Conservation (phyloP, 2,113 vertebrate genomes). For the Paracanthobrama guichenoti region DNA sequence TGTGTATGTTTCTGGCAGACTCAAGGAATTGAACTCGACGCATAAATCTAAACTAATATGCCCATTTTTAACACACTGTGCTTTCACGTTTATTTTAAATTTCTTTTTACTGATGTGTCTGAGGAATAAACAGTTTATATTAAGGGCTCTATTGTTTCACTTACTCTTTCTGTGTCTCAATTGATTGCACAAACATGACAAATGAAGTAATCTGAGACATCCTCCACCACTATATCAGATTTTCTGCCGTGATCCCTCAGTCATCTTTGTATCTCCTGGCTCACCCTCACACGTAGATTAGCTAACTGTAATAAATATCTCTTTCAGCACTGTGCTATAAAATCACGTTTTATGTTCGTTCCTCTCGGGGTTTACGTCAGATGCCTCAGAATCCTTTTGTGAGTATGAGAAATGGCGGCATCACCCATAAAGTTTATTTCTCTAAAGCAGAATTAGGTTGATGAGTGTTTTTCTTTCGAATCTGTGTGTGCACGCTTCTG, state of each 20-base stretch:
- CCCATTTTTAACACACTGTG: not conserved
- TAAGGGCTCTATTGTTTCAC: conserved; percentile 17
- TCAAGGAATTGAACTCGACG: not conserved
- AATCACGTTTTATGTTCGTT: conserved; percentile 61
- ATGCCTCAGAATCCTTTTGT: conserved; percentile 57
- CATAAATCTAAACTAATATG: conserved; percentile 27
- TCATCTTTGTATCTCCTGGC: conserved; percentile 63
- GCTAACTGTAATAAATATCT: conserved; percentile 60
- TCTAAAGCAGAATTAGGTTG: conserved; percentile 51
- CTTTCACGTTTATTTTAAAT: not conserved
- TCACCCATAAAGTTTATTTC: conserved; percentile 64
- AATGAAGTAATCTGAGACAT: not conserved
- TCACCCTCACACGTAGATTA: conserved; percentile 55
- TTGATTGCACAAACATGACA: not conserved
- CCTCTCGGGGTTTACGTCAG: conserved; percentile 61
- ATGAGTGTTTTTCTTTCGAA: conserved; percentile 10
- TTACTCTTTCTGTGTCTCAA: conserved; percentile 1
- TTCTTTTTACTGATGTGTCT: not conserved
- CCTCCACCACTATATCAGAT: conserved; percentile 31
- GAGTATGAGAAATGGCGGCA: conserved; percentile 47
- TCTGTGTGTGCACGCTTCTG: not conserved
- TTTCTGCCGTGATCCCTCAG: conserved; percentile 10
- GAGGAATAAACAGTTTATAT: conserved; percentile 35
- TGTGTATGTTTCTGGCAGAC: conserved; percentile 32
- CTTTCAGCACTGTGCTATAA: conserved; percentile 40